Conservation (phyloP, 1,140 invertebrate species). For the Calosoma granatense region DNA sequence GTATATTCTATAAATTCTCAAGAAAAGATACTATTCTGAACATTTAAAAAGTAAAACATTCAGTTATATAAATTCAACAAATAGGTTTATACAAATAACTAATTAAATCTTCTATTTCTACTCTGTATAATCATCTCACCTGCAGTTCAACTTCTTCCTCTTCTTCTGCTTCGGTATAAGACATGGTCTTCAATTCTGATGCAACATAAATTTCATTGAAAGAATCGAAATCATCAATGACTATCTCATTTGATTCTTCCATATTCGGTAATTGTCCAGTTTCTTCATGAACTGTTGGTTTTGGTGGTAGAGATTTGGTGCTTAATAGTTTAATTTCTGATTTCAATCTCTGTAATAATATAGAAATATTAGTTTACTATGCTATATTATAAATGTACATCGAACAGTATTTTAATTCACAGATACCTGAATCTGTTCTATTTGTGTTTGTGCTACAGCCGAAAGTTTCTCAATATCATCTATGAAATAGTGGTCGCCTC, state of each 20-base stretch:
- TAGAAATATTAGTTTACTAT: slow-evolving; percentile 10
- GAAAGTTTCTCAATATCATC: slow-evolving; percentile 33
- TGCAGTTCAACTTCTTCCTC: background rate
- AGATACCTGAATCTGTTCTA: slow-evolving; percentile 33
- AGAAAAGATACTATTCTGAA: background rate
- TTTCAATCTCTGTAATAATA: slow-evolving; percentile 20
- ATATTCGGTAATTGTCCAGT: background rate
- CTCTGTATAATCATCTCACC: background rate
- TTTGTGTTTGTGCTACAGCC: slow-evolving; percentile 28
- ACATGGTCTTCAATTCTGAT: background rate
- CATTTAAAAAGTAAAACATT: too few species aligned
- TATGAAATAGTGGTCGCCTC: slow-evolving; percentile 23
- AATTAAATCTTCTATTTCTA: too few species aligned
- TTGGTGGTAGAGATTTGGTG: slow-evolving; percentile 12
- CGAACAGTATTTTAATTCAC: slow-evolving; percentile 18
- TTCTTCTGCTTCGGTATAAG: background rate
- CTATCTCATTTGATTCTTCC: background rate
- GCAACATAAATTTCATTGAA: background rate
- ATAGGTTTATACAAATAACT: too few species aligned
- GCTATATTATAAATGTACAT: slow-evolving; percentile 8
- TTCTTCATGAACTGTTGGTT: background rate
- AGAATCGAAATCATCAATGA: background rate
- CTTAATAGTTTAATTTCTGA: slow-evolving; percentile 24
- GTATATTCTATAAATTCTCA: background rate
- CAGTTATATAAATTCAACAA: too few species aligned